Conservation (phyloP, 2,797 vertebrate species). For the Okamejei kenojei region DNA sequence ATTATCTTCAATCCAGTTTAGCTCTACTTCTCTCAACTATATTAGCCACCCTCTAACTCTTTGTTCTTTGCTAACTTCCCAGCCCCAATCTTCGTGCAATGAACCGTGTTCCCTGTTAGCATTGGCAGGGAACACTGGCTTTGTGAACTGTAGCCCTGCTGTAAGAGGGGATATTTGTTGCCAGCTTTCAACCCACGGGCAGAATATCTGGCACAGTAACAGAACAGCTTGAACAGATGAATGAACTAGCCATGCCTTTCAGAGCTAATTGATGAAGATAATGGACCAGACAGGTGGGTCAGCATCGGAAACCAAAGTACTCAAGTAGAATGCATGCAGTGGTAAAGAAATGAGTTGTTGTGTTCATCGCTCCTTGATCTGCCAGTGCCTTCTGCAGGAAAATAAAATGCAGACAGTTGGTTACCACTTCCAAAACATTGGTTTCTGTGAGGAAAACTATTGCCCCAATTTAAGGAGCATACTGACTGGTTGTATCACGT, state of each 20-base stretch:
- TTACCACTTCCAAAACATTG: background rate
- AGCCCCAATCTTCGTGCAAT: background rate
- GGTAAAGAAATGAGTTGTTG: background rate
- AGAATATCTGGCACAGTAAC: background rate
- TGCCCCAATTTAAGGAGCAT: too few relatives aligned
- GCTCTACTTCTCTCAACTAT: slow-evolving; percentile 6
- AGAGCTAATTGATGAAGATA: background rate
- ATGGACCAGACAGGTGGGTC: background rate
- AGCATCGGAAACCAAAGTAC: background rate
- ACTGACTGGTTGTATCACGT: too few relatives aligned
- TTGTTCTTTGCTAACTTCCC: slow-evolving; percentile 16
- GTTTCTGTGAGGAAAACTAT: background rate
- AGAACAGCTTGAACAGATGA: background rate
- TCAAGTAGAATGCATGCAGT: background rate
- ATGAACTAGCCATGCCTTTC: background rate
- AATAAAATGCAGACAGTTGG: background rate
- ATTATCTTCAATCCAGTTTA: slow-evolving; percentile 19
- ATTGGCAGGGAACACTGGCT: background rate
- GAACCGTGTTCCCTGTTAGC: background rate
- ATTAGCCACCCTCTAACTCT: background rate
- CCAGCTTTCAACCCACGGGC: background rate
- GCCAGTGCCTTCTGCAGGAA: too few relatives aligned
- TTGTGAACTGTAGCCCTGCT: background rate
- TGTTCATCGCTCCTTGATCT: background rate
- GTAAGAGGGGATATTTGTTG: background rate